phyloP scores from a whole-genome alignment of 2,888 invertebrate genomes.

The Andricus quercusramuli region DNA sequence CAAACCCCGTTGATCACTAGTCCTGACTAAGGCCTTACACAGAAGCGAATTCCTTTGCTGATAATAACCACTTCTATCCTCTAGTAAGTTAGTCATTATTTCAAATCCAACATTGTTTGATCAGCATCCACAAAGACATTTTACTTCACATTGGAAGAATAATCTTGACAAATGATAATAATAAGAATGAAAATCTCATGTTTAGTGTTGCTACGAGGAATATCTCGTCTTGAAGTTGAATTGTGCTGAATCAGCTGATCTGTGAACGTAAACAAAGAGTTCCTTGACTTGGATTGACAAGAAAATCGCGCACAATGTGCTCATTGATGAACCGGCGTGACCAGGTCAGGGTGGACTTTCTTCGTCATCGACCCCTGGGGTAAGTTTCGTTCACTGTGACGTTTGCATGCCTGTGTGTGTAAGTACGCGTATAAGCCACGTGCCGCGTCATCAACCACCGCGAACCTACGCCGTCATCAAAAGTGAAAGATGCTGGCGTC shows the following conservation, averaged over 20 bases:
- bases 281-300: constrained; percentile 25
- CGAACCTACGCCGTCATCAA: constrained; percentile 71
- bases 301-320: constrained; percentile 31
- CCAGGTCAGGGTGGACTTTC: constrained; percentile 68
- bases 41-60: too few species aligned
- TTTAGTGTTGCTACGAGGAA: neutral
- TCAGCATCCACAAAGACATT: neutral
- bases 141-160: neutral
- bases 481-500: constrained; percentile 74
- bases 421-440: constrained; percentile 66
- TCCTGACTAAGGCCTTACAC: too few species aligned
- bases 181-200: neutral
- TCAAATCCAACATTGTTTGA: too few species aligned
- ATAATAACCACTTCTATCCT: too few species aligned
- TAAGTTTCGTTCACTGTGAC: constrained; percentile 57
- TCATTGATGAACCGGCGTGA: constrained; percentile 42
- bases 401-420: constrained; percentile 43
- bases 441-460: constrained; percentile 72
- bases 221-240: neutral
- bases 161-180: neutral
- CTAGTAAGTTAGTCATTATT: too few species aligned
- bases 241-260: neutral
- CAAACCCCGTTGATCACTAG: too few species aligned
- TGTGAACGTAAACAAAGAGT: constrained; percentile 3
- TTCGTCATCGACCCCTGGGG: constrained; percentile 23